Conservation (phyloP, 2,113 vertebrate species). For the Limnothrissa miodon region DNA sequence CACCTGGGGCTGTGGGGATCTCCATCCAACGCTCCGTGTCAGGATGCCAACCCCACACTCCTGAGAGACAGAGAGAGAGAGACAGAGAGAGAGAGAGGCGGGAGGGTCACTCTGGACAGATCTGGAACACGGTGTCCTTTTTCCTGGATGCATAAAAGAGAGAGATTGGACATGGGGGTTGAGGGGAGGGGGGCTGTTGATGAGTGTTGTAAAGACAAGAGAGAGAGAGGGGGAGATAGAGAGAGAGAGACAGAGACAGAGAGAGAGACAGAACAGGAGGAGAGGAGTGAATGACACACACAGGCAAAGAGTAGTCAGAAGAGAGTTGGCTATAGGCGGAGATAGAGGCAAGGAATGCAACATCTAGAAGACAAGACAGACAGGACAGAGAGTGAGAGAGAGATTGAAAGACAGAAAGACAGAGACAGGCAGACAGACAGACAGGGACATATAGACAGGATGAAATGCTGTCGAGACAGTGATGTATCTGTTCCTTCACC, state of each 20-base stretch:
- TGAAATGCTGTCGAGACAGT: neutral
- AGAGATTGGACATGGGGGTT: neutral
- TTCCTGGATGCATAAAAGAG: neutral
- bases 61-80: neutral
- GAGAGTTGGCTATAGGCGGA: neutral
- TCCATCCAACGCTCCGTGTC: neutral
- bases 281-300: neutral
- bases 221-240: neutral
- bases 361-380: neutral
- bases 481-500: neutral
- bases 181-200: neutral
- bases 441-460: conserved; percentile 5
- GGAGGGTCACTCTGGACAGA: neutral
- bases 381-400: neutral
- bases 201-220: neutral
- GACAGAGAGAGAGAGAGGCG: neutral
- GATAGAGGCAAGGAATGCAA: neutral
- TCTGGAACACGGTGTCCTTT: neutral
- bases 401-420: neutral
- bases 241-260: neutral
- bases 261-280: neutral
- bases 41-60: neutral
- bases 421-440: neutral
- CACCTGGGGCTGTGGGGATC: neutral
- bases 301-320: neutral